Evolutionary conservation across 2,113 vertebrate genomes (phyloP).

Genomic region (Albula goreensis): DNA sequence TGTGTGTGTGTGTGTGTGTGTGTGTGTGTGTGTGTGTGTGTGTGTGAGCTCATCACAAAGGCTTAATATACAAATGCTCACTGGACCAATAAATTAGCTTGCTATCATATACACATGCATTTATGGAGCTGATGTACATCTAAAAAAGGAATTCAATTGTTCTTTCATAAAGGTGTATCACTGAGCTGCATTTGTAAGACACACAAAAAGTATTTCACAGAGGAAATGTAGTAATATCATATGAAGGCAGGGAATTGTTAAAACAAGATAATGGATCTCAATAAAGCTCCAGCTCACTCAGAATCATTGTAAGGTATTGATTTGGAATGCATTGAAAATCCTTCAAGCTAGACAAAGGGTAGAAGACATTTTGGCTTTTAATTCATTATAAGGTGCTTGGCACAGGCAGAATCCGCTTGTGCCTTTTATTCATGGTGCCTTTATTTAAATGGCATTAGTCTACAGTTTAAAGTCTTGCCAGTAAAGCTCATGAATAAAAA

Average conservation of each 20-base stretch:
- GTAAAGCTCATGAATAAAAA: not conserved
- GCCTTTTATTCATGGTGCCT: not conserved
- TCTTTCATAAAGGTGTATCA: not conserved
- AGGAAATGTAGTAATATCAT: conserved; percentile 10
- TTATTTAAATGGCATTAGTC: not conserved
- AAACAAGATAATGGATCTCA: conserved; percentile 20
- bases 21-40: not conserved
- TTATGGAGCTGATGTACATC: not conserved
- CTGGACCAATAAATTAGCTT: not conserved
- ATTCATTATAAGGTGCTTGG: not conserved
- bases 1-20: not conserved
- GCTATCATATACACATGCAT: not conserved
- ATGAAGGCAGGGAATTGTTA: conserved; percentile 11
- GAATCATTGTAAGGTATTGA: conserved; percentile 12
- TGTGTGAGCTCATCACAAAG: not conserved
- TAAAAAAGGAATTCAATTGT: not conserved
- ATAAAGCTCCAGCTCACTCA: conserved; percentile 10
- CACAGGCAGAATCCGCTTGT: not conserved
- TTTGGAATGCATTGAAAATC: conserved; percentile 8
- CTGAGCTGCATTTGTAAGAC: not conserved
- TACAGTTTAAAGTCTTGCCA: no score
- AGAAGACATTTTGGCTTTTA: not conserved
- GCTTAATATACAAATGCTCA: not conserved
- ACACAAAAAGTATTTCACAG: not conserved
- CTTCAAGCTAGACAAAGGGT: not conserved